Conservation (phyloP, 2,888 invertebrate genomes). For the Pristionchus entomophagus region DNA sequence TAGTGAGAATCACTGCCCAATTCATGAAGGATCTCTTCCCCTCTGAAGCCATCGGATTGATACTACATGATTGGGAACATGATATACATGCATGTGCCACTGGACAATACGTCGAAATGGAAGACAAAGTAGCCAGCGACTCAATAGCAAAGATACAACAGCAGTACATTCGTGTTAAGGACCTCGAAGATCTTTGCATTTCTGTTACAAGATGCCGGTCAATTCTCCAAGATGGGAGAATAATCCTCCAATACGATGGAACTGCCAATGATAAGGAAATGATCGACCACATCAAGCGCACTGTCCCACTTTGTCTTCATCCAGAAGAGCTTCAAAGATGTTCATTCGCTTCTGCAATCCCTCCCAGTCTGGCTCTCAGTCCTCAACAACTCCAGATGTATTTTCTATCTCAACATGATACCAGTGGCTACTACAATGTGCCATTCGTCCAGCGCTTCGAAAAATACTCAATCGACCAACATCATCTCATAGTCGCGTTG, state of each 20-base stretch:
- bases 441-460: conserved; percentile 5
- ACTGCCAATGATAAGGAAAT: neutral
- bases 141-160: neutral
- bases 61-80: neutral
- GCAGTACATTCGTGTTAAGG: neutral
- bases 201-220: neutral
- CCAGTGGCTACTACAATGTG: conserved; percentile 23
- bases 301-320: neutral
- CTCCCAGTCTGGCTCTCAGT: neutral
- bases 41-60: neutral
- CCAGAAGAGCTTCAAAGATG: neutral
- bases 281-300: neutral
- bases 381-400: conserved; percentile 31
- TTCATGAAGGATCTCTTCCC: conserved; percentile 6
- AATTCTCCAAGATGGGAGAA: neutral
- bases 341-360: neutral
- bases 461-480: neutral
- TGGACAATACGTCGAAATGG: neutral
- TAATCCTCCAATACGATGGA: neutral
- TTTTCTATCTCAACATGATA: neutral
- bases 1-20: neutral
- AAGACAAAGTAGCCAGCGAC: neutral
- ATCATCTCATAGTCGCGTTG: neutral
- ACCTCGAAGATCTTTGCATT: neutral
- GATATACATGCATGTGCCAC: neutral